These are phyloP conservation scores for Edolisoma coerulescens DNA, from an alignment of 2,113 vertebrate species.

Conservation along the genomic window DNA sequence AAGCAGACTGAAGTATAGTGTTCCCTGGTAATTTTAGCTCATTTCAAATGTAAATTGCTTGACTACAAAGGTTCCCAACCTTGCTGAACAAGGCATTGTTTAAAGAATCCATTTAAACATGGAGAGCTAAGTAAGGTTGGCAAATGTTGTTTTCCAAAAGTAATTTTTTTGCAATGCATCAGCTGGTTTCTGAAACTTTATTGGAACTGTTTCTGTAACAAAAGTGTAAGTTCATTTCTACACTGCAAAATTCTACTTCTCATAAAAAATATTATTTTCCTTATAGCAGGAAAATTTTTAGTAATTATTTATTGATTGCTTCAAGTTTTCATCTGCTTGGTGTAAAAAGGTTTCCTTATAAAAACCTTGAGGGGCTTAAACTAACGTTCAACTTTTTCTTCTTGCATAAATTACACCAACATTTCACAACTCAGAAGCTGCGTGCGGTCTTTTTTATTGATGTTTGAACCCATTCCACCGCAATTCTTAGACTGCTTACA, in stretches of 20 bases:
- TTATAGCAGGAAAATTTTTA: not conserved
- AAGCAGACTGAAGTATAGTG: not conserved
- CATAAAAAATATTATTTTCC: not conserved
- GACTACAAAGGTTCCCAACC: not conserved
- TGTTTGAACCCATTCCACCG: not conserved
- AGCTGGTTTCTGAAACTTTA: not conserved
- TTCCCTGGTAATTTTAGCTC: not conserved
- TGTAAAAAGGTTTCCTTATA: not conserved
- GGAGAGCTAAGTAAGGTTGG: not conserved
- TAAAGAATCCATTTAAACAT: not conserved
- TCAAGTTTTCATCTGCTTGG: not conserved
- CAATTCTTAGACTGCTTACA: not conserved
- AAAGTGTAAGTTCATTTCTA: not conserved
- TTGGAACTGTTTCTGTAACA: not conserved
- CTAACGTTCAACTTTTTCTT: not conserved
- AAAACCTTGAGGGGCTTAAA: not conserved
- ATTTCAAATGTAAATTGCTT: not conserved
- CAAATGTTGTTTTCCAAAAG: not conserved
- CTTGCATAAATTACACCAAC: not conserved
- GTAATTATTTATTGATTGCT: slow-evolving; percentile 15
- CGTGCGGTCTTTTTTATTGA: not conserved
- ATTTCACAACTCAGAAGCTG: not conserved
- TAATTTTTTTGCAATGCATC: not conserved
- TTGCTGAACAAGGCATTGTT: not conserved
- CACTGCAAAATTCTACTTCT: not conserved